These are phyloP conservation scores for Micropoecilia bifurca DNA, from an alignment of 2,797 vertebrate species.

Conservation along the genomic window DNA sequence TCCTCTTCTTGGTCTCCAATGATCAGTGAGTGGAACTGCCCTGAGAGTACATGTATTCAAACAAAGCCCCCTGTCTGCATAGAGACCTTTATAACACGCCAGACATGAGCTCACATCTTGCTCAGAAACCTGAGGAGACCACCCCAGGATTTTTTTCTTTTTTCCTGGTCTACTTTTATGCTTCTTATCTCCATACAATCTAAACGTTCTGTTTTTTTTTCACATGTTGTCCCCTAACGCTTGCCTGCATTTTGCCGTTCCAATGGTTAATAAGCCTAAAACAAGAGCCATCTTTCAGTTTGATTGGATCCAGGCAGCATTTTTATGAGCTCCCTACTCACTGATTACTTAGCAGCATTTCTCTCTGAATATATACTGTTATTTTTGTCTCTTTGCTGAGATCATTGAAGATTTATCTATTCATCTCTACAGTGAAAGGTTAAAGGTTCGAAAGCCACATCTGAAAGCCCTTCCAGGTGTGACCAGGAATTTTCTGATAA, in stretches of 20 bases:
- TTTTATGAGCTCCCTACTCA: background rate
- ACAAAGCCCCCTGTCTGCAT: slow-evolving; percentile 60
- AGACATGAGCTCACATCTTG: slow-evolving; percentile 74
- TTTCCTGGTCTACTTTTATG: slow-evolving; percentile 27
- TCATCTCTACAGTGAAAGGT: background rate
- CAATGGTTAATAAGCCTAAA: background rate
- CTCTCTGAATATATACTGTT: background rate
- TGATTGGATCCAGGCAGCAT: background rate
- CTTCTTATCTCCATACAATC: slow-evolving; percentile 55
- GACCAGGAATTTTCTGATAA: slow-evolving; percentile 71
- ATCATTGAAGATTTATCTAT: slow-evolving; percentile 1
- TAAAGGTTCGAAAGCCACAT: slow-evolving; percentile 19
- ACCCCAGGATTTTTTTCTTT: slow-evolving; percentile 49
- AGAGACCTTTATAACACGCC: slow-evolving; percentile 53
- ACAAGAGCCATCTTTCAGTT: background rate
- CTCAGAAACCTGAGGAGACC: slow-evolving; percentile 71
- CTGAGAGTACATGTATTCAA: slow-evolving; percentile 57
- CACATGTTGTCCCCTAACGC: background rate
- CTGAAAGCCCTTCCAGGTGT: slow-evolving; percentile 40
- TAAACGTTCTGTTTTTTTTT: slow-evolving; percentile 4
- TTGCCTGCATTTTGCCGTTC: background rate
- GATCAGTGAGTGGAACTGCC: slow-evolving; percentile 65
- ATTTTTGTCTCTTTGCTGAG: background rate
- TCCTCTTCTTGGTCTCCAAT: slow-evolving; percentile 42
- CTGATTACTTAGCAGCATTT: background rate